A percentile compares a stretch with the other conserved stretches of the same genome.
phyloP scores from a whole-genome alignment of 2,113 vertebrate genomes.

The Etheostoma cragini region DNA sequence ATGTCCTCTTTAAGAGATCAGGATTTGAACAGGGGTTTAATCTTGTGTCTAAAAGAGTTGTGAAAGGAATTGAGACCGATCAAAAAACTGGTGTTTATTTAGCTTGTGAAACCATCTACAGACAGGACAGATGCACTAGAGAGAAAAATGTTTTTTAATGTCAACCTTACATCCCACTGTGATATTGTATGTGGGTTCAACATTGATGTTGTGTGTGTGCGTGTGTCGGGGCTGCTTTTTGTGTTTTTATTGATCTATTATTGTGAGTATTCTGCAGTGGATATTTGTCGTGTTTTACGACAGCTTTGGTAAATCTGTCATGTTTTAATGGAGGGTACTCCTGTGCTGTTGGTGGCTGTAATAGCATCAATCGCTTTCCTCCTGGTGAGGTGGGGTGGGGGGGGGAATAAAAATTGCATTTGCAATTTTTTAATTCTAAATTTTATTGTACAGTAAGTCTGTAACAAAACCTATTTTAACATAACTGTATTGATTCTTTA shows the following conservation, averaged over 20 bases:
- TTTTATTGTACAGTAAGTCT: background rate
- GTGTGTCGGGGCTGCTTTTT: constrained; percentile 8
- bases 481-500: background rate
- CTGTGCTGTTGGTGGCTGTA: constrained; percentile 28
- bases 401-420: background rate
- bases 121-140: constrained; percentile 39
- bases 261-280: constrained; percentile 53
- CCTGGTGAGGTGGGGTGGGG: background rate
- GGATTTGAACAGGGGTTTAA: constrained; percentile 15
- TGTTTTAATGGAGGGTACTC: constrained; percentile 34
- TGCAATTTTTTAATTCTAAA: constrained; percentile 4
- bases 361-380: constrained; percentile 3
- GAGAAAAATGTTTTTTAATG: constrained; percentile 24
- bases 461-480: constrained; percentile 1
- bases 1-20: constrained; percentile 18
- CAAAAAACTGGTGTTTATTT: constrained; percentile 28
- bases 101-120: constrained; percentile 2
- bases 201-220: constrained; percentile 38
- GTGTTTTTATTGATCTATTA: constrained; percentile 58
- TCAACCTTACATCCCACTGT: constrained; percentile 58
- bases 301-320: constrained; percentile 29
- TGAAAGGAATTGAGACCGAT: background rate
- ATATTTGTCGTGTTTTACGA: constrained; percentile 52
- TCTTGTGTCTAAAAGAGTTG: background rate
- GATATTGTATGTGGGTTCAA: constrained; percentile 51